A percentile compares a stretch with the other conserved stretches of the same genome.
These are phyloP conservation scores for Nymphalis io DNA, from an alignment of 1,140 invertebrate genomes.

Conservation along the genomic window DNA sequence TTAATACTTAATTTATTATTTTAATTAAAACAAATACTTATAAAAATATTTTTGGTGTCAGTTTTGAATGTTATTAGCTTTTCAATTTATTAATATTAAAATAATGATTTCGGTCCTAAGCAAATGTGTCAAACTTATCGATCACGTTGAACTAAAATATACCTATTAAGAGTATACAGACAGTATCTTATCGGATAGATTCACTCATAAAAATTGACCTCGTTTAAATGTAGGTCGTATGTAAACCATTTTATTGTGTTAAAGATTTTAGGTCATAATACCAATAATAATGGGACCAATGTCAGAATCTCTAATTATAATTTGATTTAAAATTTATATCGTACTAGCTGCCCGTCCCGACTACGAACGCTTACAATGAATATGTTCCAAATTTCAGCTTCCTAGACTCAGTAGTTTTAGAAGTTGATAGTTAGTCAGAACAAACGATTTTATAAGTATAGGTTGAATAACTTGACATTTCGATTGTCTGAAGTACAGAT, in stretches of 20 bases:
- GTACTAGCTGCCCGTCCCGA: neutral
- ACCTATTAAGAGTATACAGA: conserved; percentile 18
- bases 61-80: too few relatives aligned
- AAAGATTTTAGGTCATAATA: conserved; percentile 38
- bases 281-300: conserved; percentile 28
- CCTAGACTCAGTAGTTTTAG: neutral
- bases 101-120: neutral
- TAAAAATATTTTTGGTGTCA: too few relatives aligned
- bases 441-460: neutral
- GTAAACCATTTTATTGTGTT: conserved; percentile 38
- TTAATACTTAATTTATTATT: too few relatives aligned
- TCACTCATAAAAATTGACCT: conserved; percentile 35
- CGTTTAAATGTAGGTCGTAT: conserved; percentile 39
- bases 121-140: neutral
- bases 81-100: neutral
- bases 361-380: too few relatives aligned
- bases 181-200: conserved; percentile 39
- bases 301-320: neutral
- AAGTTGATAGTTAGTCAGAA: neutral
- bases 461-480: neutral
- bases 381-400: too few relatives aligned
- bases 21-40: too few relatives aligned
- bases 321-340: neutral
- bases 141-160: conserved; percentile 1
- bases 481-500: conserved; percentile 6